Percentiles rank a stretch among this genome's conserved stretches.
phyloP scores from a whole-genome alignment of 2,888 invertebrate genomes.

The Idaea straminata region DNA sequence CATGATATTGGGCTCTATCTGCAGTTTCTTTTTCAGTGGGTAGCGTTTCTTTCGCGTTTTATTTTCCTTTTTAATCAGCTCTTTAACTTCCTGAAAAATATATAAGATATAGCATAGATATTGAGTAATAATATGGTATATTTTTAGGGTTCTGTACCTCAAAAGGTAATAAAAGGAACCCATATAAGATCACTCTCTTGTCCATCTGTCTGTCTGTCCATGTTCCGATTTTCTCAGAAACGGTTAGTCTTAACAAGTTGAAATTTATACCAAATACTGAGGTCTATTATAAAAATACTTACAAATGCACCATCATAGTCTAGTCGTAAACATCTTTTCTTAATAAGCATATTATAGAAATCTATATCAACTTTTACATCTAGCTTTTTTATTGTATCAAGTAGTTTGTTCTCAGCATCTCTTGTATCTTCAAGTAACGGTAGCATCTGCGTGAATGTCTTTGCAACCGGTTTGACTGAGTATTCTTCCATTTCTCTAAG shows the following conservation, averaged over 20 bases:
- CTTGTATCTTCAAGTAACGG: slow-evolving; percentile 84
- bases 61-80: slow-evolving; percentile 76
- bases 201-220: no score
- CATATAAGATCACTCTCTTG: no score
- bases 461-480: slow-evolving; percentile 85
- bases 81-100: slow-evolving; percentile 73
- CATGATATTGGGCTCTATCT: slow-evolving; percentile 84
- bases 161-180: no score
- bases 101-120: background rate
- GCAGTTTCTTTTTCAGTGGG: slow-evolving; percentile 61
- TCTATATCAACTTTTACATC: slow-evolving; percentile 86
- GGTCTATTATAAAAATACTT: no score
- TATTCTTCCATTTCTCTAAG: slow-evolving; percentile 85
- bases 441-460: slow-evolving; percentile 89
- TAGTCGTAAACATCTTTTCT: slow-evolving; percentile 85
- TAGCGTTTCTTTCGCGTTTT: slow-evolving; percentile 51
- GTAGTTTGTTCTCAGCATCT: slow-evolving; percentile 84
- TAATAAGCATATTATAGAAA: slow-evolving; percentile 93
- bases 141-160: no score
- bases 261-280: no score
- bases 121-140: background rate
- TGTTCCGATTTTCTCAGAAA: no score
- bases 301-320: slow-evolving; percentile 87
- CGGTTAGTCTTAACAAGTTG: no score
- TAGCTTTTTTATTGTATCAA: slow-evolving; percentile 80